Evolutionary conservation across 2,113 vertebrate genomes (phyloP).

Genomic region (Hippocampus zosterae): DNA sequence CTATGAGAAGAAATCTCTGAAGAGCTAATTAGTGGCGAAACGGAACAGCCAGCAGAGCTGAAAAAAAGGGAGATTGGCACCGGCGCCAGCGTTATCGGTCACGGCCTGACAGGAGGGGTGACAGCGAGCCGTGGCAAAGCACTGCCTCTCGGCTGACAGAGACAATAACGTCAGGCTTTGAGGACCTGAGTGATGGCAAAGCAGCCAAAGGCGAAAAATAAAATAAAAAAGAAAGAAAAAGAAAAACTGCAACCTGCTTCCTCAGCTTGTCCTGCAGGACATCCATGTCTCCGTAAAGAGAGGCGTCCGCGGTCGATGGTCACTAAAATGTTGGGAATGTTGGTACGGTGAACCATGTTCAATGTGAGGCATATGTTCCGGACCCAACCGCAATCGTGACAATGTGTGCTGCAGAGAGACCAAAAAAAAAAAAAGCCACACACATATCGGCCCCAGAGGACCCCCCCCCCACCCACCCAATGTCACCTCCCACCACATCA

Average conservation of each 20-base stretch:
- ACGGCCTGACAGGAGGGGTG: slow-evolving; percentile 86
- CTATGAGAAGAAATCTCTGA: slow-evolving; percentile 97
- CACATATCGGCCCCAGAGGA: too few relatives aligned
- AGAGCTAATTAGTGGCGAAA: slow-evolving; percentile 99
- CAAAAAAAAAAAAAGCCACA: neutral
- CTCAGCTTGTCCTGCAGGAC: slow-evolving; percentile 64
- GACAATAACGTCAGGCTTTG: slow-evolving; percentile 81
- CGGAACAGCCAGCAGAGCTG: slow-evolving; percentile 85
- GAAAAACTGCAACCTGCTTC: slow-evolving; percentile 42
- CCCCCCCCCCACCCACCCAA: too few relatives aligned
- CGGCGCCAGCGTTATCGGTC: slow-evolving; percentile 84
- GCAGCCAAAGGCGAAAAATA: slow-evolving; percentile 35
- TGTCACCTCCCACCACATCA: too few relatives aligned
- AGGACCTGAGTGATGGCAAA: slow-evolving; percentile 58
- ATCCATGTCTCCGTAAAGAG: neutral
- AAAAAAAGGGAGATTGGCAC: slow-evolving; percentile 84
- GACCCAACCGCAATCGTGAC: neutral
- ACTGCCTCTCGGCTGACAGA: slow-evolving; percentile 89
- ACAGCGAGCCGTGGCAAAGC: slow-evolving; percentile 89
- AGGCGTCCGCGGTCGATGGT: neutral
- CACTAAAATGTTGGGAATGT: neutral
- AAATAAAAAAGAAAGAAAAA: neutral
- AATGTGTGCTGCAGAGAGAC: neutral
- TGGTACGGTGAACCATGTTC: neutral
- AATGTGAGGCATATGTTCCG: neutral